phyloP scores from a whole-genome alignment of 92 coral and sea anemone genomes.

The Porites lobata region DNA sequence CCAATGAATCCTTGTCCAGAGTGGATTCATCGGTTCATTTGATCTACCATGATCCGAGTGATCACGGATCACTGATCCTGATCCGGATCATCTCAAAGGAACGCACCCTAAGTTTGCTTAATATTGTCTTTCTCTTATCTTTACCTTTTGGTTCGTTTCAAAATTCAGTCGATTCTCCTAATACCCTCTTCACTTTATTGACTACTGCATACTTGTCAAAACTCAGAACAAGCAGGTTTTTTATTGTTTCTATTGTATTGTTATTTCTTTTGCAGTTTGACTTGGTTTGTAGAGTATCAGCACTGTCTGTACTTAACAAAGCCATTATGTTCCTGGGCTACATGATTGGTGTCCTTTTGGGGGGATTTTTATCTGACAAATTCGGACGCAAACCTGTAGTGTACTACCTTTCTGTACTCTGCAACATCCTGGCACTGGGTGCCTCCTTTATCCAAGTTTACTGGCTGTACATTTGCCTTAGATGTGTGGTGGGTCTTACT shows the following conservation, averaged over 20 bases:
- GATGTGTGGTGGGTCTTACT: slow-evolving; percentile 50
- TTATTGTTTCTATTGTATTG: neutral
- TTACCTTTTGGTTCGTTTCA: too few species aligned
- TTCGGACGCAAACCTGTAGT: slow-evolving; percentile 70
- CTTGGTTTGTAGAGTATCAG: slow-evolving; percentile 72
- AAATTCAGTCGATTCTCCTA: too few species aligned
- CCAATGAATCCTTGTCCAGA: too few species aligned
- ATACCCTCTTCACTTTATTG: too few species aligned
- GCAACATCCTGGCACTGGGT: slow-evolving; percentile 50
- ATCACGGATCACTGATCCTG: too few species aligned
- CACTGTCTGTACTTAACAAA: slow-evolving; percentile 63
- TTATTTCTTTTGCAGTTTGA: slow-evolving; percentile 63
- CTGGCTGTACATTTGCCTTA: slow-evolving; percentile 46
- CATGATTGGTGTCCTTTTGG: slow-evolving; percentile 61
- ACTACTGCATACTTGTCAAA: too few species aligned
- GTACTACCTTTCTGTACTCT: slow-evolving; percentile 42
- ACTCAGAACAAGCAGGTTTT: neutral
- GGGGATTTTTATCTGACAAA: slow-evolving; percentile 70
- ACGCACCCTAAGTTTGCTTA: too few species aligned
- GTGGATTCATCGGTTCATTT: too few species aligned
- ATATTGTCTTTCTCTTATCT: too few species aligned
- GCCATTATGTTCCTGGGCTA: slow-evolving; percentile 72
- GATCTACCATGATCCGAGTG: too few species aligned
- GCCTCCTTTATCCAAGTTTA: slow-evolving; percentile 52
- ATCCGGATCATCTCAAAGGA: too few species aligned